Conservation (phyloP, 2,888 invertebrate genomes). For the Acleris holmiana region DNA sequence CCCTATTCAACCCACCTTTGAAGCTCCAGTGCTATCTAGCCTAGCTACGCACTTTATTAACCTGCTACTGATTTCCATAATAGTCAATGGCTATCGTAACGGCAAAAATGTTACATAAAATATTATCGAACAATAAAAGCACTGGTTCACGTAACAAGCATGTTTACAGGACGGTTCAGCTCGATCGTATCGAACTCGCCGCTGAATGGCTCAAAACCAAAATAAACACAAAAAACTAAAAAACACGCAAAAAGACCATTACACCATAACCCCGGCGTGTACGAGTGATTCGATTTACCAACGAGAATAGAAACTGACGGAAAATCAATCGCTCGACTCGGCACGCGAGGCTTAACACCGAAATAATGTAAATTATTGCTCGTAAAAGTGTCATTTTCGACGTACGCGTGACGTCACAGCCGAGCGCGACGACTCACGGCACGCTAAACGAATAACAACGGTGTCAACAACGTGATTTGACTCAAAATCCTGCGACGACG, state of each 20-base stretch:
- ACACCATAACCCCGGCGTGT: slow-evolving; percentile 77
- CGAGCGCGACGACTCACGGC: slow-evolving; percentile 43
- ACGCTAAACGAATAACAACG: slow-evolving; percentile 49
- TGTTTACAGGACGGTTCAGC: slow-evolving; percentile 18
- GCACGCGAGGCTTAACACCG: slow-evolving; percentile 81
- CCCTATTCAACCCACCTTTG: too few relatives aligned
- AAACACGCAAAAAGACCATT: slow-evolving; percentile 79
- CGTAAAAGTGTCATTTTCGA: slow-evolving; percentile 83
- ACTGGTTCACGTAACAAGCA: slow-evolving; percentile 18
- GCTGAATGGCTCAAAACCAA: slow-evolving; percentile 41
- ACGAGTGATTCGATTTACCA: slow-evolving; percentile 79
- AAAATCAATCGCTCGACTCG: slow-evolving; percentile 76
- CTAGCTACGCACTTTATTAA: too few relatives aligned
- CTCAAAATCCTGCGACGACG: slow-evolving; percentile 46
- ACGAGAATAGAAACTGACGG: slow-evolving; percentile 80
- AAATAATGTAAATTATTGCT: slow-evolving; percentile 83
- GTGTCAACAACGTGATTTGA: slow-evolving; percentile 46
- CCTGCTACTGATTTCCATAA: not conserved
- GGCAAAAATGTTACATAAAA: not conserved
- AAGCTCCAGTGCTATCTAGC: too few relatives aligned
- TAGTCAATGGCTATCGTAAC: slow-evolving; percentile 8
- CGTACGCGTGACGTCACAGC: slow-evolving; percentile 79
- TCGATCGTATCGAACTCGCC: slow-evolving; percentile 15
- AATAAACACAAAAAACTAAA: slow-evolving; percentile 59
- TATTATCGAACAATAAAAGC: slow-evolving; percentile 18